Percentiles rank a stretch among this genome's conserved stretches.
Conservation (phyloP, 1,140 invertebrate species). For the Euura lappo region DNA sequence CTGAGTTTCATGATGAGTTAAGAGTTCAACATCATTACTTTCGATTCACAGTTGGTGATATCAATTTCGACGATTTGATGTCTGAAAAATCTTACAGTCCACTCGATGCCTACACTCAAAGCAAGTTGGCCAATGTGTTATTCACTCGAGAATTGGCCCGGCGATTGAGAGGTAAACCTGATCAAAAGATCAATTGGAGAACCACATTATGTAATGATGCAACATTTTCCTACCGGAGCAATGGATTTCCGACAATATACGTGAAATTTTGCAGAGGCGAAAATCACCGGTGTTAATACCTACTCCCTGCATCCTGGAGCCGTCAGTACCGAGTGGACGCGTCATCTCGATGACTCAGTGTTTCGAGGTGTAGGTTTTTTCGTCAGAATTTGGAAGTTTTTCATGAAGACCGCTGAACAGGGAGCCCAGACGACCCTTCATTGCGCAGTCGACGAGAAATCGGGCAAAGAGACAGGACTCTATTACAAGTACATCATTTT, state of each 20-base stretch:
- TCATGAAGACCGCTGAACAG: too few species aligned
- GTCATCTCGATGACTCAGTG: conserved; percentile 64
- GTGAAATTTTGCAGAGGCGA: conserved; percentile 43
- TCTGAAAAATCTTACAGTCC: conserved; percentile 68
- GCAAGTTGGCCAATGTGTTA: conserved; percentile 79
- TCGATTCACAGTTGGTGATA: conserved; percentile 52
- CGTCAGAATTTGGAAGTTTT: too few species aligned
- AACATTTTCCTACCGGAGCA: neutral
- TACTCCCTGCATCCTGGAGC: conserved; percentile 78
- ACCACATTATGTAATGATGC: neutral
- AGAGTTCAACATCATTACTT: neutral
- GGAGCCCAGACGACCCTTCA: too few species aligned
- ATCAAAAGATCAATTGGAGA: neutral
- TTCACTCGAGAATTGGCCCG: conserved; percentile 70
- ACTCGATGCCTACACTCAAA: conserved; percentile 68
- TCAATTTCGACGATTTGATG: conserved; percentile 76
- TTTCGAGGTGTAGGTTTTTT: too few species aligned
- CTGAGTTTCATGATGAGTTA: too few species aligned
- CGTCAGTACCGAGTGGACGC: conserved; percentile 75
- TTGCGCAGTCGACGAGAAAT: too few species aligned
- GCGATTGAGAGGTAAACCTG: conserved; percentile 62
- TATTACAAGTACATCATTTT: too few species aligned
- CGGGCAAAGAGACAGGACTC: too few species aligned
- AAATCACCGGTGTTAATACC: conserved; percentile 64
- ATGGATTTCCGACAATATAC: neutral